Conservation (phyloP, 2,797 vertebrate species). For the Oreochromis mossambicus region DNA sequence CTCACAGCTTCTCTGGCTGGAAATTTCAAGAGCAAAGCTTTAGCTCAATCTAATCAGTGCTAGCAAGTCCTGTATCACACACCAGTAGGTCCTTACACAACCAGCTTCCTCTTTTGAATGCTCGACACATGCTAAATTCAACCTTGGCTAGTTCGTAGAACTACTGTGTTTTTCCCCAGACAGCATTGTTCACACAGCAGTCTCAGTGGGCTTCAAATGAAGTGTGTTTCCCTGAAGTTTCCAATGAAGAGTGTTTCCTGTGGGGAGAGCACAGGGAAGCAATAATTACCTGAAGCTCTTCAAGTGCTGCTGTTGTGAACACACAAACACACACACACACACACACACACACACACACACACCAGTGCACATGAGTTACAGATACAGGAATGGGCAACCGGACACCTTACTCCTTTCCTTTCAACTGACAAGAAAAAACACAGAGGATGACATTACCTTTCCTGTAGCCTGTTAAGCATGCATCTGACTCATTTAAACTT, state of each 20-base stretch:
- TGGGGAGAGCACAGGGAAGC: conserved; percentile 5
- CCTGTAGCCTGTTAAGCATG: neutral
- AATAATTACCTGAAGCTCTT: conserved; percentile 29
- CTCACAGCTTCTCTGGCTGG: neutral
- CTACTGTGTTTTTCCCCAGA: neutral
- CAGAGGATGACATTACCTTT: neutral
- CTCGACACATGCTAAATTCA: neutral
- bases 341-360: neutral
- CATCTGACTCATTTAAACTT: neutral
- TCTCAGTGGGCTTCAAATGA: neutral
- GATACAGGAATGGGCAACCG: neutral
- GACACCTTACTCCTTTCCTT: neutral
- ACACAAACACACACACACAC: neutral
- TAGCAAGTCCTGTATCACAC: neutral
- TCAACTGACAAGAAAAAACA: neutral
- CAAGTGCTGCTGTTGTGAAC: neutral
- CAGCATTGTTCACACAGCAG: neutral
- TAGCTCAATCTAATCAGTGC: neutral
- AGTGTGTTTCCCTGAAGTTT: neutral
- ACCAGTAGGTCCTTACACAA: neutral
- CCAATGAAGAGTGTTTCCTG: conserved; percentile 13
- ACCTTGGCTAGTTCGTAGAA: neutral
- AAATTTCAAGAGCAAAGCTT: neutral
- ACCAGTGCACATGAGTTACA: neutral
- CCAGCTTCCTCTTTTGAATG: neutral